These are phyloP conservation scores for Euschistus heros DNA, from an alignment of 1,140 invertebrate genomes.

Conservation along the genomic window DNA sequence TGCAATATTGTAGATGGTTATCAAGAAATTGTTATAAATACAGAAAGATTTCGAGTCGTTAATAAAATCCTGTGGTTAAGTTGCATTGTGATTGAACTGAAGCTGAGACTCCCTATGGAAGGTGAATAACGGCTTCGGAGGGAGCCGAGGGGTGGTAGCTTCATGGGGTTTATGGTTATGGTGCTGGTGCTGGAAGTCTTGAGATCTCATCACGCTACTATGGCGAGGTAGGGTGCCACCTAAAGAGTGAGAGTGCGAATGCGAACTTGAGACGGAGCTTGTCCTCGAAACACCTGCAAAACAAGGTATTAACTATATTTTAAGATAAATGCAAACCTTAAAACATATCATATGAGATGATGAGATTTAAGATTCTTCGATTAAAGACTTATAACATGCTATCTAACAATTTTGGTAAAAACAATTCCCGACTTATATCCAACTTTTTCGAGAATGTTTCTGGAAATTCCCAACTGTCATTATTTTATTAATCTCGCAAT, in stretches of 20 bases:
- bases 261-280: neutral
- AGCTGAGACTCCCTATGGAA: slow-evolving; percentile 4
- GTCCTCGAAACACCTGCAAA: slow-evolving; percentile 4
- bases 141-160: neutral
- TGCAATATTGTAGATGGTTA: too few relatives aligned
- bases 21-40: too few relatives aligned
- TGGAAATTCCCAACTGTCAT: too few relatives aligned
- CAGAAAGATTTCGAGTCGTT: too few relatives aligned
- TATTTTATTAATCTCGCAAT: too few relatives aligned
- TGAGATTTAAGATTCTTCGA: too few relatives aligned
- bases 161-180: neutral
- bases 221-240: neutral
- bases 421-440: too few relatives aligned
- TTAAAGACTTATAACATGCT: too few relatives aligned
- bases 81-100: slow-evolving; percentile 6
- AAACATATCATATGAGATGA: too few relatives aligned
- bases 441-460: too few relatives aligned
- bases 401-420: too few relatives aligned
- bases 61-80: too few relatives aligned
- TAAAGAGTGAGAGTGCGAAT: neutral
- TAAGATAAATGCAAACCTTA: neutral
- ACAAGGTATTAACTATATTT: neutral
- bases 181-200: neutral
- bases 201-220: neutral
- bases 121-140: neutral